These are phyloP conservation scores for Peromyscus californicus DNA, from an alignment of 2,113 vertebrate species.

Conservation along the genomic window DNA sequence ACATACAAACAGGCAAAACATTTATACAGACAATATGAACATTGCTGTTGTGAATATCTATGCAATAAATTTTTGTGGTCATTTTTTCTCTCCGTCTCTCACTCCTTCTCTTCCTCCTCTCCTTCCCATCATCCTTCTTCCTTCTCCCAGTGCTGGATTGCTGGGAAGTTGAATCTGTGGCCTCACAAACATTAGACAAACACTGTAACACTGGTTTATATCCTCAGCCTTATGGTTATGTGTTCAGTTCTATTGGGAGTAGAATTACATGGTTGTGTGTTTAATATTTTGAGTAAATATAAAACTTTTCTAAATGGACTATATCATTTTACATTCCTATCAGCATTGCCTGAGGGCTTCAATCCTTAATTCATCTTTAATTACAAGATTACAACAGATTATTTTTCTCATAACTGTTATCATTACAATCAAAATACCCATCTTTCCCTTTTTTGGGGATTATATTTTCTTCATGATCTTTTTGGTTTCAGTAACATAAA, in stretches of 20 bases:
- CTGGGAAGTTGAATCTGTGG: background rate
- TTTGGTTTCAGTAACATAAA: conserved; percentile 1
- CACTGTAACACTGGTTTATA: background rate
- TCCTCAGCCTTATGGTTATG: background rate
- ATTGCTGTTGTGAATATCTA: background rate
- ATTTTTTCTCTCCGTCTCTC: background rate
- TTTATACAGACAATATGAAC: background rate
- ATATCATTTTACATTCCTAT: background rate
- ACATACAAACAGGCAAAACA: background rate
- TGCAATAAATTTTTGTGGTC: background rate
- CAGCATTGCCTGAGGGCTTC: background rate
- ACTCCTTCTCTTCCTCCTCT: background rate
- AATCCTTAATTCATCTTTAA: conserved; percentile 58
- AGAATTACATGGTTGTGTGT: background rate
- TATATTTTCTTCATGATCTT: background rate
- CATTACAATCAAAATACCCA: conserved; percentile 41
- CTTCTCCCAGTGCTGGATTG: background rate
- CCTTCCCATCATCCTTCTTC: background rate
- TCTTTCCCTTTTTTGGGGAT: conserved; percentile 9
- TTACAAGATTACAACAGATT: background rate
- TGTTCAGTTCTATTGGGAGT: background rate
- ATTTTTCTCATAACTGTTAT: conserved; percentile 47
- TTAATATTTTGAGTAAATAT: conserved; percentile 15
- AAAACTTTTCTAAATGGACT: background rate
- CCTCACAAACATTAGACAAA: background rate